Evolutionary conservation across 2,797 vertebrate species (phyloP), one percentile per base, ranked within the genome.

Genomic region (Numenius phaeopus): DNA sequence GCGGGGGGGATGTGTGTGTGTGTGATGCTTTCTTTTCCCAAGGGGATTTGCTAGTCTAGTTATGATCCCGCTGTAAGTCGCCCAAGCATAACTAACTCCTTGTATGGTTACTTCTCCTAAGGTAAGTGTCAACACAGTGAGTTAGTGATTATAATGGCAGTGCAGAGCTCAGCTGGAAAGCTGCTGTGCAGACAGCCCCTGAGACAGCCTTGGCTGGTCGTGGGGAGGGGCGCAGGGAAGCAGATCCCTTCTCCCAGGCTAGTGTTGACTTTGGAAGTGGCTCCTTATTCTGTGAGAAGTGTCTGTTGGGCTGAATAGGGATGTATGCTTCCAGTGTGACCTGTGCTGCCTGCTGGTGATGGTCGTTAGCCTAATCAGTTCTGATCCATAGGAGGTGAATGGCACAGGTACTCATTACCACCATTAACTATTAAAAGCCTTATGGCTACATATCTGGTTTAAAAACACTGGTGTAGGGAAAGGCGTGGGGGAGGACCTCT

Each of bases 81-180:
- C 59, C n/a, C 29, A 83, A 62, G 57, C 58, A 14, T 89, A 92
- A 50, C 81, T 93, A 95, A 80, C 88, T 93, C 83, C 83, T 91
- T 95, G 88, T 96, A 93, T 94, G 93, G 95, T 22, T 90, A 71
- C 80, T 92, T 77, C n/a, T 91, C 19, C 49, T 40, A 95, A 95
- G 94, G 96, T 96, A 92, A 91, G 91, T 83, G 57, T 93, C 89
- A 91, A 64, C 67, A 81, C 86, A 65, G 17, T 6, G 82, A 76
- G 89, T 95, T 96, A 62, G 73, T 78, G 81, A 83, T 90, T 65
- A 21, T 39, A 87, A 52, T 72, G 70, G 40, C 5, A 26, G 49
- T 79, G 72, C 58, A 62, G 87, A 58, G 46, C 75, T 90, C 20
- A 6, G 37, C 72, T 92, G 65, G 81, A 75, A 87, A 92, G 23